Evolutionary conservation across 2,113 vertebrate genomes (phyloP).

Genomic region (Corvus hawaiiensis): DNA sequence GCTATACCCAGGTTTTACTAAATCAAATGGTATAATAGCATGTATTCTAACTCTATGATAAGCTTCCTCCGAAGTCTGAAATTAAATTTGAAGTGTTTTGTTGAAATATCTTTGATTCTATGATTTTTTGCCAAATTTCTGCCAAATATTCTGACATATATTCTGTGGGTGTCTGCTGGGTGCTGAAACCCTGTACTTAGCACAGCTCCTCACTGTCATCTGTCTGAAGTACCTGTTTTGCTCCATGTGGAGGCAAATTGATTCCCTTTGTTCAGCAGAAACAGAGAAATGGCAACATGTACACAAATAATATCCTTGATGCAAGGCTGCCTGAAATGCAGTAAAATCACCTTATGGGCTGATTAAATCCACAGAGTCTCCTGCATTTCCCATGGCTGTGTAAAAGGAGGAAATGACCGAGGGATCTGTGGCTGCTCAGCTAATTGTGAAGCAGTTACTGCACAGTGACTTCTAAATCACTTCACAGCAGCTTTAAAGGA

Average conservation of each 20-base stretch:
- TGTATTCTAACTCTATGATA: not conserved
- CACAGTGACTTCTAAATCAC: not conserved
- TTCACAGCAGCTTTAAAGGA: not conserved
- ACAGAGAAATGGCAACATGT: not conserved
- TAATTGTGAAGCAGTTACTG: not conserved
- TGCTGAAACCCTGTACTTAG: slow-evolving; percentile 27
- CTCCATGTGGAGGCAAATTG: not conserved
- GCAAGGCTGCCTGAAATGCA: slow-evolving; percentile 1
- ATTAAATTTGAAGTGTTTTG: slow-evolving; percentile 24
- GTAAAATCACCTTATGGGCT: not conserved
- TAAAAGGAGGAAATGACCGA: not conserved
- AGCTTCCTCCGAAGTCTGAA: not conserved
- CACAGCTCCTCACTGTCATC: not conserved
- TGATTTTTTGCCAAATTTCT: slow-evolving; percentile 16
- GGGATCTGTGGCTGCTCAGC: not conserved
- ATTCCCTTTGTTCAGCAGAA: slow-evolving; percentile 11
- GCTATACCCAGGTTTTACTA: not conserved
- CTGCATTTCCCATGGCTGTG: not conserved
- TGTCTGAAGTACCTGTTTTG: not conserved
- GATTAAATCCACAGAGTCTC: not conserved
- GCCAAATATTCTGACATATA: not conserved
- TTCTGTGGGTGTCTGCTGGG: slow-evolving; percentile 15
- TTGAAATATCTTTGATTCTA: not conserved
- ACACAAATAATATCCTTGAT: not conserved
- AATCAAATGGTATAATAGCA: not conserved